Conservation (phyloP, 2,113 vertebrate genomes). For the Brachyhypopomus gauderio region DNA sequence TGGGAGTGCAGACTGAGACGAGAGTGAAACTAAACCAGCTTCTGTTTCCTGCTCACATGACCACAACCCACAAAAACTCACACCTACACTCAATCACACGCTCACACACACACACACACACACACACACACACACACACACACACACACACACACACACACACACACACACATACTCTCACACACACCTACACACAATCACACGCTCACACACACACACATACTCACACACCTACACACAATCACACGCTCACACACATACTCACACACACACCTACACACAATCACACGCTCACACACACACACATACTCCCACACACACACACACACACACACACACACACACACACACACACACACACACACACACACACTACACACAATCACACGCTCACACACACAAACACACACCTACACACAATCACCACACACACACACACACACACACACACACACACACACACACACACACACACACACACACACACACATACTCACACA, state of each 20-base stretch:
- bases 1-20: neutral
- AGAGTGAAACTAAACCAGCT: conserved; percentile 22
- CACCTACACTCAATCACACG: no score
- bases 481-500: neutral
- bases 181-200: neutral
- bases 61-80: conserved; percentile 39
- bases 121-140: conserved; percentile 20
- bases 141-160: neutral
- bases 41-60: conserved; percentile 47
- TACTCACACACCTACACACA: no score
- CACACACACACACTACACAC: no score
- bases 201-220: no score
- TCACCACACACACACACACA: neutral
- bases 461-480: neutral
- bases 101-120: no score
- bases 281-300: no score
- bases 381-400: neutral
- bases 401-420: neutral
- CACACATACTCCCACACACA: no score
- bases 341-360: neutral
- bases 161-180: conserved; percentile 1
- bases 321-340: no score
- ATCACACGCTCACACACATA: no score
- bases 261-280: no score
- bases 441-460: neutral